These are phyloP conservation scores for Muntiacus reevesi DNA, from an alignment of 2,113 vertebrate genomes.

Conservation along the genomic window DNA sequence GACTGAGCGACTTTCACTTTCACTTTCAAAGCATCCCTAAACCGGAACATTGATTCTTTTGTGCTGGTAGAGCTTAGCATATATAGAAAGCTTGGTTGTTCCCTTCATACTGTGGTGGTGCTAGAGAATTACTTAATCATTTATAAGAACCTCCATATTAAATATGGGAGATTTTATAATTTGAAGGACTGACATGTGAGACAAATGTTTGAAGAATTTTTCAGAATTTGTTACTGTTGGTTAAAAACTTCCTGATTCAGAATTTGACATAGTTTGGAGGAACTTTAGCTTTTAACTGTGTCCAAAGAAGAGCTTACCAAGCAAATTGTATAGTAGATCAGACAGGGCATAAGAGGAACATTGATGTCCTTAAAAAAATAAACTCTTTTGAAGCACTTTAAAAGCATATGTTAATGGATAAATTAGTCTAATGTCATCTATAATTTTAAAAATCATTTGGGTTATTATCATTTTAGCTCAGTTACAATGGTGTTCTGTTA, in stretches of 20 bases:
- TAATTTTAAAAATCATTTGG: not conserved
- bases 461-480: not conserved
- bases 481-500: not conserved
- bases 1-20: not conserved
- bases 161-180: not conserved
- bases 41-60: not conserved
- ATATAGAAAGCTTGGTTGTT: not conserved
- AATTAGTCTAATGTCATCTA: not conserved
- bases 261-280: not conserved
- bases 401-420: not conserved
- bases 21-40: not conserved
- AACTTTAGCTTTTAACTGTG: not conserved
- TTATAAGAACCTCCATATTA: not conserved
- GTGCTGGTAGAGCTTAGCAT: not conserved
- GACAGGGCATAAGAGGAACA: not conserved
- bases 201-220: slow-evolving; percentile 1
- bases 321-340: not conserved
- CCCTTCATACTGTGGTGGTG: not conserved
- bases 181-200: not conserved
- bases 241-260: not conserved
- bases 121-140: not conserved
- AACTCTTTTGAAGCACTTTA: not conserved
- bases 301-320: not conserved
- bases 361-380: not conserved
- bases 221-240: slow-evolving; percentile 24